Conservation (phyloP, 1,140 invertebrate genomes). For the Neotoxoptera formosana region DNA sequence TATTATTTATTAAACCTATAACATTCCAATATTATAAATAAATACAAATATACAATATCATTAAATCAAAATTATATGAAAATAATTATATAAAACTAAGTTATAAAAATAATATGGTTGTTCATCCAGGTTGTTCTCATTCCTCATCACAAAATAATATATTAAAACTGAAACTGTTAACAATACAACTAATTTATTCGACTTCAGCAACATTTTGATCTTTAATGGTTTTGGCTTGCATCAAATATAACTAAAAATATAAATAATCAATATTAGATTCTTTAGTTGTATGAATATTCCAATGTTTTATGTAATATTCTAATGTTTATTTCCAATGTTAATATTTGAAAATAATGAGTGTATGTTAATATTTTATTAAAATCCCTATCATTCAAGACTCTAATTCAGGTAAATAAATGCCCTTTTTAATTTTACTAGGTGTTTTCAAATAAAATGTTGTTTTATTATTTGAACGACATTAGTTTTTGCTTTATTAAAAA, state of each 20-base stretch:
- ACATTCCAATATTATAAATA: not conserved
- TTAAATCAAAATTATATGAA: not conserved
- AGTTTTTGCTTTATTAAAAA: no score
- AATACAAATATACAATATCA: not conserved
- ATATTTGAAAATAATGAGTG: not conserved
- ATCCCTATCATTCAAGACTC: not conserved
- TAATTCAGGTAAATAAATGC: not conserved
- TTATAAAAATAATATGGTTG: not conserved
- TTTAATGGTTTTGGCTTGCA: not conserved
- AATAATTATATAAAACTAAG: not conserved
- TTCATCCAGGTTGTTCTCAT: no score
- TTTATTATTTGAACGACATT: no score
- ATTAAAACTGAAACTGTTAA: not conserved
- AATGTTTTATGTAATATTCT: no score
- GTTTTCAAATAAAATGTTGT: not conserved
- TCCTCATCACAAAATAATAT: not conserved
- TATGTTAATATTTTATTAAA: not conserved
- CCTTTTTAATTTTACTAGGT: not conserved
- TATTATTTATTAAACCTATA: not conserved
- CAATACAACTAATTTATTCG: not conserved
- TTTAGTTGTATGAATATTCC: not conserved
- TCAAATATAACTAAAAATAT: not conserved
- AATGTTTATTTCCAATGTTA: no score
- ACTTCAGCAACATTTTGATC: not conserved
- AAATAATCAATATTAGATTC: not conserved